Evolutionary conservation across 2,888 invertebrate species (phyloP), one percentile per base, ranked within the genome.

Genomic region (Unio delphinus): DNA sequence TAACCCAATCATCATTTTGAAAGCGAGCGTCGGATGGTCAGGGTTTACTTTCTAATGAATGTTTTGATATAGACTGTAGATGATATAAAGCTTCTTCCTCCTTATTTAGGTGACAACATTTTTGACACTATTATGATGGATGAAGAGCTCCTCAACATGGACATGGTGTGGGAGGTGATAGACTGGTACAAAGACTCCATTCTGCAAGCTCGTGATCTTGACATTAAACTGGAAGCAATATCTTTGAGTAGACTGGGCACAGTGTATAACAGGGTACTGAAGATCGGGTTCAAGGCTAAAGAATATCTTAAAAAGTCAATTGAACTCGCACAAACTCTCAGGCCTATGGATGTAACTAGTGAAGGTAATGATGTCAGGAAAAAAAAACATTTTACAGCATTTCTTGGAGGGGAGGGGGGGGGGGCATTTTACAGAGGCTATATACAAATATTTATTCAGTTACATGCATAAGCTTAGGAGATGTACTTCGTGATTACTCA

Each of bases 141-240:
- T 6, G 78, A 80, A 58, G 84, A 83, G 66, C 55, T 71, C n/a
- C 70, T 84, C 20, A 82, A 82, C 64, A 79, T 83, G 18, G 81
- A 82, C 59, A 75, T 81, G 76, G 72, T 82, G 8, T 83, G 78
- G 74, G 83, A 83, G 45, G 75, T 82, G 4, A 76, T 81, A 8
- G 84, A 84, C 68, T 83, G 81, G 79, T 81, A 81, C 69, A 79
- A 72, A 65, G 67, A 74, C 67, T 74, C 79, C 3, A 75, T 77
- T 20, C 58, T 76, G 18, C 57, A 65, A 59, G 65, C 59, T 11
- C 65, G 58, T 30, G 65, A 57, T 26, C 65, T 65, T 54, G 34
- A 34, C 34, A 71, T 80, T 1, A 77, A 82, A 58, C 61, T 70
- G 59, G 84, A 84, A 64, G 84, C 83, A 3, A 71, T 78, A 20